phyloP scores from a whole-genome alignment of 2,888 invertebrate genomes.

The Vanessa cardui region DNA sequence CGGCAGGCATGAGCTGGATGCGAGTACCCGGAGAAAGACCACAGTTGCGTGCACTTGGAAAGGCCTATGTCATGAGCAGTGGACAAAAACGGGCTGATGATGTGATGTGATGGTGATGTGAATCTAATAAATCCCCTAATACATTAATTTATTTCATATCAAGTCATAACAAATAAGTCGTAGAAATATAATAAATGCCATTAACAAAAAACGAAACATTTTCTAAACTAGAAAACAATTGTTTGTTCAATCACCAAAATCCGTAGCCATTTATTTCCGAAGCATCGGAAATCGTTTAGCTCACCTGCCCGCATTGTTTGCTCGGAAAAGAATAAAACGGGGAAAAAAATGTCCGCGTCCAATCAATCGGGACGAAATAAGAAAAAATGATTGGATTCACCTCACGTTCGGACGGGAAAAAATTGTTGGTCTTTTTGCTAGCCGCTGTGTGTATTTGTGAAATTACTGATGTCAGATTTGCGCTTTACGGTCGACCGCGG shows the following conservation, averaged over 20 bases:
- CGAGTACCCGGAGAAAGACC: too few relatives aligned
- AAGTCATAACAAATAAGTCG: too few relatives aligned
- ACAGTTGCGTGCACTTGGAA: too few relatives aligned
- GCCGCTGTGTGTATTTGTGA: slow-evolving; percentile 51
- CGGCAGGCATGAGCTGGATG: too few relatives aligned
- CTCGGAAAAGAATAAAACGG: slow-evolving; percentile 51
- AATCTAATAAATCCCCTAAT: too few relatives aligned
- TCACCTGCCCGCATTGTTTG: slow-evolving; percentile 67
- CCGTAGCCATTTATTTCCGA: slow-evolving; percentile 37
- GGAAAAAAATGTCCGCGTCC: slow-evolving; percentile 62
- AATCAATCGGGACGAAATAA: slow-evolving; percentile 74
- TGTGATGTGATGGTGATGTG: too few relatives aligned
- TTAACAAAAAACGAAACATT: not conserved
- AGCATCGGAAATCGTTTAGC: slow-evolving; percentile 56
- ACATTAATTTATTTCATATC: too few relatives aligned
- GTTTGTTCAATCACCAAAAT: slow-evolving; percentile 12
- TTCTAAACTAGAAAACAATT: slow-evolving; percentile 7
- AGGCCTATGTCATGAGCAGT: too few relatives aligned
- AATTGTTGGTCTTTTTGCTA: slow-evolving; percentile 60
- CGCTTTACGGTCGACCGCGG: slow-evolving; percentile 29
- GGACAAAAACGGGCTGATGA: too few relatives aligned
- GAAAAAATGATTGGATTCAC: slow-evolving; percentile 74
- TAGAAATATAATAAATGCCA: not conserved
- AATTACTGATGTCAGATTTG: slow-evolving; percentile 42
- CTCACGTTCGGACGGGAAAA: slow-evolving; percentile 67